Percentiles rank a stretch among this genome's conserved stretches.
Conservation (phyloP, 2,797 vertebrate species). For the Hippoglossus hippoglossus region DNA sequence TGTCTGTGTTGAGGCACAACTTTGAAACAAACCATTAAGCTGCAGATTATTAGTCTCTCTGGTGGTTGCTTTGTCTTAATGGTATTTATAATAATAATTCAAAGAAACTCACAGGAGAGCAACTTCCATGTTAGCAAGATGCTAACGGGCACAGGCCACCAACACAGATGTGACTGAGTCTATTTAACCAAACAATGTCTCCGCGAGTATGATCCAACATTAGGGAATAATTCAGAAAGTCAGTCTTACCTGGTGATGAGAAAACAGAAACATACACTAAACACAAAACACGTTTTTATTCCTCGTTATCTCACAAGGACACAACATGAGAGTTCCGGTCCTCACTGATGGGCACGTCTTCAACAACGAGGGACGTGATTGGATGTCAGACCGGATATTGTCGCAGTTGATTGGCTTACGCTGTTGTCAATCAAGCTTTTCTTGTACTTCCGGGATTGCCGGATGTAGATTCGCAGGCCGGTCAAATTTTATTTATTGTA, state of each 20-base stretch:
- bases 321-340: constrained; percentile 10
- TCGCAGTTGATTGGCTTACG: constrained; percentile 45
- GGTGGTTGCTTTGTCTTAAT: not conserved
- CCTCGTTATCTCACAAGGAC: constrained; percentile 67
- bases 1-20: too few species aligned
- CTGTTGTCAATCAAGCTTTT: not conserved
- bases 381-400: constrained; percentile 2
- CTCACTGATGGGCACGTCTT: not conserved
- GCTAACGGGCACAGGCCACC: not conserved
- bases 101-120: not conserved
- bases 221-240: not conserved
- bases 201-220: fast-evolving
- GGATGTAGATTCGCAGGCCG: constrained; percentile 18
- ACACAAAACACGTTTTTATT: not conserved
- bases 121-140: constrained; percentile 1
- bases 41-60: too few species aligned
- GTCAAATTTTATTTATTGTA: too few species aligned
- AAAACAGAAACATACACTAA: not conserved
- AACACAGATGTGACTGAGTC: not conserved
- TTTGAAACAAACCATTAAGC: too few species aligned
- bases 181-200: not conserved
- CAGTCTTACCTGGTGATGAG: constrained; percentile 24
- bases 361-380: constrained; percentile 30
- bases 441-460: not conserved
- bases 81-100: not conserved